Base-by-base conservation (phyloP, 2,113 vertebrate genomes). In the Anarhynchus alexandrinus region DNA sequence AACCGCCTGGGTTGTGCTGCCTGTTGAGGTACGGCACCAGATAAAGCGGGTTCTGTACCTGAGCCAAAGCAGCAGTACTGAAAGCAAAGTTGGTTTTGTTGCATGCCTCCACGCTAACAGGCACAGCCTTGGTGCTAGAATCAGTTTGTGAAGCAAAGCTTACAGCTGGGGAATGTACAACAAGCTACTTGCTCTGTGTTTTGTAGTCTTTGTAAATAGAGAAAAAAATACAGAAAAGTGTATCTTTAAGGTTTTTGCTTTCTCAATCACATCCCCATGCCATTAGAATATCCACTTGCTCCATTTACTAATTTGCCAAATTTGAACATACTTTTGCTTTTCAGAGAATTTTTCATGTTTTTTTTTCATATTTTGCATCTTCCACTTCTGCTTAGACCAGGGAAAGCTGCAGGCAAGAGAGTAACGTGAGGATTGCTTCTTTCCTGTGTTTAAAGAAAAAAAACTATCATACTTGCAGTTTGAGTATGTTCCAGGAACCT, bases 101-200 rank as follows among this genome's bases (percentile, higher is more conserved):
- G 5, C 0, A 2, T 27, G 25, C 15, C 8, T 34, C 21, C 1
- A 0, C 13, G 7, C 20, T 11, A 16, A 36, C 2, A 7, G 62
- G 54, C 67, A n/a, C 0, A 0, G 54, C 3, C 2, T 18, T 4
- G 10, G 32, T 49, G n/a, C 64, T 45, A 22, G 20, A 76, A 22
- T 27, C 21, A 30, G 54, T 38, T 45, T 65, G 20, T 42, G 64
- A 86, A 69, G 43, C n/a, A 65, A 64, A 95, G 15, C 27, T 83
- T 72, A 42, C 22, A 64, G 47, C 43, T 69, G 49, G 32, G 22
- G 36, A 67, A 25, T 15, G 19, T 34, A 76, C 47, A 67, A 47
- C 3, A 11, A 76, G 19, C 25, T 40, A 15, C 42, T 67, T 45
- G 10, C 38, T 85, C 42, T 59, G 43, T 40, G 15, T 40, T 89